These are phyloP conservation scores for Synanthedon tipuliformis DNA, from an alignment of 2,888 invertebrate genomes.

Conservation along the genomic window DNA sequence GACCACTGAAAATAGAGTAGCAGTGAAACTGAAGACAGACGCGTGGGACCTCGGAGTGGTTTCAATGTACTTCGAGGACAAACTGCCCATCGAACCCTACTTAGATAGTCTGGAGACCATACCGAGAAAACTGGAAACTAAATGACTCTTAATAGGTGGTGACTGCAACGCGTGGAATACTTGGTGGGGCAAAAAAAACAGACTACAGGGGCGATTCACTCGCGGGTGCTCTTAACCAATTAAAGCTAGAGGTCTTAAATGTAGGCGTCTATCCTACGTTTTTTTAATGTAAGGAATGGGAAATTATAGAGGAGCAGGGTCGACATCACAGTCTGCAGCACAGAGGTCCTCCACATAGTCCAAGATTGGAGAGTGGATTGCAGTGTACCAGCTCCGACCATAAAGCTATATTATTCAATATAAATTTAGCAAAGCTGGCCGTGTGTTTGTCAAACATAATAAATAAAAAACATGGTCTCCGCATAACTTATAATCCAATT, in stretches of 20 bases:
- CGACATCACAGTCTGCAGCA: not conserved
- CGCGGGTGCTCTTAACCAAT: not conserved
- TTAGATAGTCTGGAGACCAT: not conserved
- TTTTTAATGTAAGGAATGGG: not conserved
- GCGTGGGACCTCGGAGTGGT: not conserved
- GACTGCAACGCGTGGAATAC: not conserved
- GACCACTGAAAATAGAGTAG: conserved; percentile 3
- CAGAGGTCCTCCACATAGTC: too few relatives aligned
- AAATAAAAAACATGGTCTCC: too few relatives aligned
- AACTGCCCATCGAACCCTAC: not conserved
- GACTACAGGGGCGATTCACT: not conserved
- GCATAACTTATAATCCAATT: not conserved
- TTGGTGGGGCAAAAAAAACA: not conserved
- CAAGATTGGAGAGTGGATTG: too few relatives aligned
- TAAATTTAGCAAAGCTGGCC: too few relatives aligned
- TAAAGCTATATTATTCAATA: too few relatives aligned
- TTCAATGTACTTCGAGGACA: not conserved
- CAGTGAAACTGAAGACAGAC: not conserved
- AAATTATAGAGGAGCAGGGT: not conserved
- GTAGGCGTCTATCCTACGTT: not conserved
- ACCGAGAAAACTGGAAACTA: not conserved
- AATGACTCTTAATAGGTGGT: not conserved
- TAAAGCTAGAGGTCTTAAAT: not conserved
- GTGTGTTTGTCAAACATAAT: too few relatives aligned
- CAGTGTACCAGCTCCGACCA: too few relatives aligned